Evolutionary conservation across 2,113 vertebrate species (phyloP), one percentile per base, ranked within the genome.

Genomic region (Caranx ignobilis): DNA sequence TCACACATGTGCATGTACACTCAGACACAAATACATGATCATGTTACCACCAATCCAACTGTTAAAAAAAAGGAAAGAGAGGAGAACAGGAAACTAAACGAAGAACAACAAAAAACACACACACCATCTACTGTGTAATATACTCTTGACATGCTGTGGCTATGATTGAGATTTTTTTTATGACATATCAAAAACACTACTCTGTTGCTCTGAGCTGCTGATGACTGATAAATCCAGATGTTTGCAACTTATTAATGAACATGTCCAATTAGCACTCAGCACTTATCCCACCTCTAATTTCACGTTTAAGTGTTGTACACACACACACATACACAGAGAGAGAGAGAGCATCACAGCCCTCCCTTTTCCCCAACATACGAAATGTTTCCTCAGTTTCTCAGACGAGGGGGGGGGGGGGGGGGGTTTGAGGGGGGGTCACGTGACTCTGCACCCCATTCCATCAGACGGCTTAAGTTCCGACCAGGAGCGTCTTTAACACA

Each of bases 401-500:
- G 92, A 92, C 87, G 11, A 48, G 57, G 15, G 37, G 48, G 32
- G 61, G 65, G 21, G 77, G 13, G 35, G 21, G 48, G 8, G 35
- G 26, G 37, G 50, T 26, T 26, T 50, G 54, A n/a, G 45, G 16
- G 19, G 61, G 64, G 13, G 77, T 94, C 95, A 96, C 94, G 93
- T 96, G 93, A 92, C 92, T 87, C 81, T 85, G 88, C 90, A 83
- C 93, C 86, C 91, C 93, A 94, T 95, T 95, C 94, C 94, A 91
- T 81, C 89, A 94, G 91, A 92, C 92, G 86, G 91, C 87, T 90
- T 75, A 89, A 91, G 91, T 91, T 93, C 82, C 86, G 81, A 90
- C 82, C 75, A 87, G 91, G 80, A 88, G 90, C 90, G 84, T 86
- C 93, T 87, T 88, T 91, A 91, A 90, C 77, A 68, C 82, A 90